phyloP scores from a whole-genome alignment of 2,888 invertebrate genomes.

The Diogma glabrata region DNA sequence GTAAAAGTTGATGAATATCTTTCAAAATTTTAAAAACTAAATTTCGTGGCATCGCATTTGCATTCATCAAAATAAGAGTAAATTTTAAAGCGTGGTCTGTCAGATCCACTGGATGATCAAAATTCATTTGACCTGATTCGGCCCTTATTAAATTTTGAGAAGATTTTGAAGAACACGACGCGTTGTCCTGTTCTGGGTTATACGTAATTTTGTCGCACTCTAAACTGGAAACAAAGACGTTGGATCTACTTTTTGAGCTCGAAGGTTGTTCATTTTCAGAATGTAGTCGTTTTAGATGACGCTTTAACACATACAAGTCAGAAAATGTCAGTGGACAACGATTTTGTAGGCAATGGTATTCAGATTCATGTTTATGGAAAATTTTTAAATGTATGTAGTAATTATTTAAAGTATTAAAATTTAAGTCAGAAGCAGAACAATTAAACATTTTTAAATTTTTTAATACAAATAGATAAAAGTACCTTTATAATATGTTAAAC shows the following conservation, averaged over 20 bases:
- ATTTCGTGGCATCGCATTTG: neutral
- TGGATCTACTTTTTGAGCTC: neutral
- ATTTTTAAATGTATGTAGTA: neutral
- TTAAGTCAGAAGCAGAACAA: no score
- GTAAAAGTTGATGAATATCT: neutral
- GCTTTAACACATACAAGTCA: neutral
- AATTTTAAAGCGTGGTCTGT: neutral
- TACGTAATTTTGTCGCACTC: no score
- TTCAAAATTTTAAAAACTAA: neutral
- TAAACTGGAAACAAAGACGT: neutral
- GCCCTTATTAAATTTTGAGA: neutral
- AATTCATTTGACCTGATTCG: neutral
- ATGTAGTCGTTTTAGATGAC: neutral
- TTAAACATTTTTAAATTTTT: no score
- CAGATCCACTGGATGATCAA: neutral
- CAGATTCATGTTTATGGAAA: neutral
- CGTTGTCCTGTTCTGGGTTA: no score
- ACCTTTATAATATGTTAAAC: no score
- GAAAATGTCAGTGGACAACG: neutral
- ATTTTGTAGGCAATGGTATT: slow-evolving; percentile 2
- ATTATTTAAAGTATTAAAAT: no score
- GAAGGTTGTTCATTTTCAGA: neutral
- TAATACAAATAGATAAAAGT: no score
- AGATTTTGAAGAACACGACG: no score
- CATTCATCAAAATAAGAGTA: neutral